Conservation (phyloP, 2,888 invertebrate species). For the Oligia latruncula region DNA sequence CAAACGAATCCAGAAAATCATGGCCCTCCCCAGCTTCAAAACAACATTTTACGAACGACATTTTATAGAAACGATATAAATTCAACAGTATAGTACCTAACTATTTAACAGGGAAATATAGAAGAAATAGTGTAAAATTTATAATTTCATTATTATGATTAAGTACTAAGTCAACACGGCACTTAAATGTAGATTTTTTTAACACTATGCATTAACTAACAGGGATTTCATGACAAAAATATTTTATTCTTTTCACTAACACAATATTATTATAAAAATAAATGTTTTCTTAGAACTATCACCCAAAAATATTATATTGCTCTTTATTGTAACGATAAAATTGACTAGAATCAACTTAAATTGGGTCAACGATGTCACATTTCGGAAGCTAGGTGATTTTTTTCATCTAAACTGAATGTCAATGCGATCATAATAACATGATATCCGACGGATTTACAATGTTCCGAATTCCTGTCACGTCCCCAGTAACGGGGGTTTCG, state of each 20-base stretch:
- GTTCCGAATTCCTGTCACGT: constrained; percentile 8
- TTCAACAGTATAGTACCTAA: constrained; percentile 43
- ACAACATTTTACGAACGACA: constrained; percentile 94
- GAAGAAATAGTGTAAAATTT: constrained; percentile 47
- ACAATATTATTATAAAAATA: constrained; percentile 63
- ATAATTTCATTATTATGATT: constrained; percentile 25
- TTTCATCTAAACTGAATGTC: constrained; percentile 74
- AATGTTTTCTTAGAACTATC: constrained; percentile 44
- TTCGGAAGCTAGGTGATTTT: constrained; percentile 71
- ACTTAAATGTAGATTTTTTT: constrained; percentile 51
- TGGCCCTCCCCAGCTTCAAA: constrained; percentile 94
- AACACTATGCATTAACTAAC: constrained; percentile 36
- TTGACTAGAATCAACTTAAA: constrained; percentile 67
- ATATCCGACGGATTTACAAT: constrained; percentile 66
- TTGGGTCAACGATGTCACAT: constrained; percentile 80
- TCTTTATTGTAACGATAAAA: constrained; percentile 60
- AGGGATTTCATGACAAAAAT: constrained; percentile 50
- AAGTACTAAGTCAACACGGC: constrained; percentile 44
- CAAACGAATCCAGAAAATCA: constrained; percentile 93
- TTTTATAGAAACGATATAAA: constrained; percentile 69
- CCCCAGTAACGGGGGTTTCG: constrained; percentile 37
- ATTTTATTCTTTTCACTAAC: constrained; percentile 59
- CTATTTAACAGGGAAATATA: constrained; percentile 51
- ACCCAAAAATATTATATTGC: constrained; percentile 49
- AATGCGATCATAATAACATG: constrained; percentile 74